Evolutionary conservation across 1,140 invertebrate genomes (phyloP), one percentile per base, ranked within the genome.

Genomic region (Camponotus vicinus): DNA sequence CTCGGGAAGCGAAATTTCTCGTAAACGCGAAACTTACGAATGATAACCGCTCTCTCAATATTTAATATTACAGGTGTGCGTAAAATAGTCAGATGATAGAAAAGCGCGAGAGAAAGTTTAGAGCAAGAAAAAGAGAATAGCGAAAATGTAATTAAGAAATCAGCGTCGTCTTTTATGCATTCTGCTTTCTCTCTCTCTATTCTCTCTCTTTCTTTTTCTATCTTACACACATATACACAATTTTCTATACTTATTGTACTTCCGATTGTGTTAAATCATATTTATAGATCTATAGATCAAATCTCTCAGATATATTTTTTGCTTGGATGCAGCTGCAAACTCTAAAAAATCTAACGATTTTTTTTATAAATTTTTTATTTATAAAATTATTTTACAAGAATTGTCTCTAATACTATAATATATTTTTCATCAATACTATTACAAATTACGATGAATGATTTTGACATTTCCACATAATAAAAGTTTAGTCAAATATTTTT

Each of bases 191-290:
- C 13, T 52, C 15, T 52, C 49, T 15, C 49, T n/a, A n/a, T n/a
- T 52, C 49, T 45, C 13, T 52, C 15, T 52, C 49, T 18, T 5
- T 3, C 27, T 27, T 0, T 27, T 27, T 27, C 0, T 27, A 27
- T 27, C 27, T 27, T 27, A 27, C 45, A 4, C 45, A 49, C 45
- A 52, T 5, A 18, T 1, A 52, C 15, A 18, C 1, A 37, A 66
- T 66, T 78, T 78, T 66, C 11, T 78, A 45, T 78, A 78, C 15
- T 32, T 15, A 49, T 40, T 71, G 11, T 37, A 42, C 55, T 32
- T 18, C 34, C 34, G 15, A 6, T 32, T 83, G 8, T 13, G 4
- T 85, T 77, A 77, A 85, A 66, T 85, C 32, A 42, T 64, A 32
- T 84, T 42, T 27, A 13, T 37, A 57, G 8, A 57, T n/a, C n/a